These are phyloP conservation scores for Cordylochernes scorpioides DNA, from an alignment of 2,888 invertebrate genomes.

Conservation along the genomic window DNA sequence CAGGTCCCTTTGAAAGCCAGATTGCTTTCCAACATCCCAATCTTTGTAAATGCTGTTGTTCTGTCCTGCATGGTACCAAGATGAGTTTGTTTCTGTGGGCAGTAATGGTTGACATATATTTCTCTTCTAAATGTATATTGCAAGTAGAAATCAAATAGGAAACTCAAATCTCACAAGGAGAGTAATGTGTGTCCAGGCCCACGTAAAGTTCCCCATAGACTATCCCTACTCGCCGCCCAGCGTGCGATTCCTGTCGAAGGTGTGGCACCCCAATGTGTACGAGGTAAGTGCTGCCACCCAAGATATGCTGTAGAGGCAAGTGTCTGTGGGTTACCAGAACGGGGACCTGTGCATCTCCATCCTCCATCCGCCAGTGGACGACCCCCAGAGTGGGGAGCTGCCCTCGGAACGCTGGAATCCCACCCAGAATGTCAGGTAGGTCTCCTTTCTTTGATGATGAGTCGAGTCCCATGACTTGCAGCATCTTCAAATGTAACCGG, in stretches of 20 bases:
- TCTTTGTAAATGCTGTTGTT: no score
- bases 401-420: constrained; percentile 99
- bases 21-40: no score
- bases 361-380: constrained; percentile 92
- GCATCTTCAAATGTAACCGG: no score
- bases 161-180: no score
- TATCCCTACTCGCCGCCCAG: constrained; percentile 97
- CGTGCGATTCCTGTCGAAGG: constrained; percentile 90
- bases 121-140: no score
- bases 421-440: constrained; percentile 73
- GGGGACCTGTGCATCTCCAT: constrained; percentile 98
- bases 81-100: no score
- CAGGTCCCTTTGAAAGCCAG: no score
- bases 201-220: constrained; percentile 92
- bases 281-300: constrained; percentile 40
- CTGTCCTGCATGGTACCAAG: no score
- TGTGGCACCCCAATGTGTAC: constrained; percentile 99
- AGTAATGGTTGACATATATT: no score
- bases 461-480: no score
- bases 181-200: constrained; percentile 52
- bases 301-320: background rate
- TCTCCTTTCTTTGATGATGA: no score
- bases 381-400: constrained; percentile 92
- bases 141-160: no score
- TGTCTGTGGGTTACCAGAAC: constrained; percentile 36